A percentile compares a stretch with the other conserved stretches of the same genome.
phyloP scores from a whole-genome alignment of 2,113 vertebrate species.

The Anhinga anhinga region DNA sequence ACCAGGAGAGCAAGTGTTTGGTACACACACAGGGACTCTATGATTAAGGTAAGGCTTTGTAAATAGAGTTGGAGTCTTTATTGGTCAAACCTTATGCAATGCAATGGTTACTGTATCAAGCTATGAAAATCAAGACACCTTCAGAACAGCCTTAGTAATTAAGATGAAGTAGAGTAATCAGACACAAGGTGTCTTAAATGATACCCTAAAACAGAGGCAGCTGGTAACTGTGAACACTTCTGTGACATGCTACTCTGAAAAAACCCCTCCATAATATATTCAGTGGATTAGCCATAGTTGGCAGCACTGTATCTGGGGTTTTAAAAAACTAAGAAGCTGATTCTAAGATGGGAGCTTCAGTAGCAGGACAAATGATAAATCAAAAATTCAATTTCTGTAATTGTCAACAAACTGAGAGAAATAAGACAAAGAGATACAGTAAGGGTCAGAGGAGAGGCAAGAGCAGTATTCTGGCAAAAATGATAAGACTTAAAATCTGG shows the following conservation, averaged over 20 bases:
- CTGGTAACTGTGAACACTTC: not conserved
- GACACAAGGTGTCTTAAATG: not conserved
- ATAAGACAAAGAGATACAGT: not conserved
- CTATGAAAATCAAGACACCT: not conserved
- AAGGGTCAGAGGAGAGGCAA: not conserved
- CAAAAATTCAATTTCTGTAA: not conserved
- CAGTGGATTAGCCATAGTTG: not conserved
- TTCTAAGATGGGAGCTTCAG: not conserved
- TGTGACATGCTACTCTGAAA: not conserved
- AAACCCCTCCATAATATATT: not conserved
- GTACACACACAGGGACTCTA: conserved; percentile 5
- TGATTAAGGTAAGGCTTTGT: conserved; percentile 70
- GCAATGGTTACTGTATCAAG: not conserved
- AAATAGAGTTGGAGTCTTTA: not conserved
- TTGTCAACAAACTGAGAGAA: not conserved
- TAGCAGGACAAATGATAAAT: not conserved
- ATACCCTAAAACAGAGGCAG: not conserved
- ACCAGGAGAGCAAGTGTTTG: not conserved
- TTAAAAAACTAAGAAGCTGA: not conserved
- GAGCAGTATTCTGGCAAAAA: not conserved
- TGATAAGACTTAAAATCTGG: not conserved
- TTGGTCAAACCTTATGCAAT: not conserved
- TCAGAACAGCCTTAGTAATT: not conserved
- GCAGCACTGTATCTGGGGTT: not conserved
- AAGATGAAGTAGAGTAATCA: not conserved